Evolutionary conservation across 2,113 vertebrate genomes (phyloP).

Genomic region (Ceuthmochares aereus): DNA sequence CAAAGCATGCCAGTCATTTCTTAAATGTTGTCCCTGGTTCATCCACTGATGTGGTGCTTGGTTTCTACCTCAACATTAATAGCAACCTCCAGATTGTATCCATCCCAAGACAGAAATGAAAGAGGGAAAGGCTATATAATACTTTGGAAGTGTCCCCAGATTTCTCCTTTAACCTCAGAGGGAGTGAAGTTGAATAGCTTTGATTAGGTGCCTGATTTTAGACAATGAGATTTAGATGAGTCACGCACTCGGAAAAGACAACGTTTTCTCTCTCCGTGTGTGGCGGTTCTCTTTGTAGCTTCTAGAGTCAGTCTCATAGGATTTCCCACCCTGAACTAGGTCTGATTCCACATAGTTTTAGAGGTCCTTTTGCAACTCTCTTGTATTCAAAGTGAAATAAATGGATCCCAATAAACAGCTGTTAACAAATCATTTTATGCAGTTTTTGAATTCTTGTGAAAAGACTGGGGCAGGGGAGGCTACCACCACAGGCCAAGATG

Average conservation of each 20-base stretch:
- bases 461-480: background rate
- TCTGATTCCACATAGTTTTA: background rate
- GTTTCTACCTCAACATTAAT: background rate
- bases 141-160: background rate
- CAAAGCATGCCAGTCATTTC: background rate
- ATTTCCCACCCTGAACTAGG: background rate
- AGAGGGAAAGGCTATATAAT: background rate
- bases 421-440: background rate
- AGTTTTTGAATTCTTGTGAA: background rate
- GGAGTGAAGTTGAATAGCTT: background rate
- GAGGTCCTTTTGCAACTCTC: background rate
- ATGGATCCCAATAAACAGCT: background rate
- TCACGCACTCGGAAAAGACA: background rate
- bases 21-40: background rate
- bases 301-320: background rate
- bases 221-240: background rate
- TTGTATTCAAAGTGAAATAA: background rate
- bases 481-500: background rate
- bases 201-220: slow-evolving; percentile 8
- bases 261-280: background rate
- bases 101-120: background rate
- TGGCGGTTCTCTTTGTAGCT: background rate
- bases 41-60: background rate
- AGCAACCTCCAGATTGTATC: background rate
- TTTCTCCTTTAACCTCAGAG: background rate